Percentiles rank a stretch among this genome's conserved stretches.
These are phyloP conservation scores for Macrosteles quadrilineatus DNA, from an alignment of 1,140 invertebrate species.

Conservation along the genomic window DNA sequence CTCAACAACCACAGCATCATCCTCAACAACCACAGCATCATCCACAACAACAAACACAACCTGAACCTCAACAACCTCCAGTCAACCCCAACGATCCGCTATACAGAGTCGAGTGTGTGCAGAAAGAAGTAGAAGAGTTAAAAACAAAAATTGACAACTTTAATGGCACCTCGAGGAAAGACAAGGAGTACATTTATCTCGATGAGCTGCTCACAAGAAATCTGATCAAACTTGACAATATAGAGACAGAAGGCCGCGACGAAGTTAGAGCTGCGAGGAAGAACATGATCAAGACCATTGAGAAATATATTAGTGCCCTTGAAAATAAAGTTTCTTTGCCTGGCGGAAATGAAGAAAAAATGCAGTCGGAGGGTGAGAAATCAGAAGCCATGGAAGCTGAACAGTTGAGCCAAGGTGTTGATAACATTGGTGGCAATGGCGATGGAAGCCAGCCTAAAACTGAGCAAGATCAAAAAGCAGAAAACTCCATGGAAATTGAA, in stretches of 20 bases:
- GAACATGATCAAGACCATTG: conserved; percentile 85
- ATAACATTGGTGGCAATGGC: neutral
- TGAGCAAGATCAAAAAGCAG: neutral
- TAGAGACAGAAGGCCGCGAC: conserved; percentile 89
- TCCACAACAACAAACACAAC: conserved; percentile 36
- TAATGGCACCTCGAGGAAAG: conserved; percentile 66
- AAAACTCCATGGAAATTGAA: neutral
- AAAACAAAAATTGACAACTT: conserved; percentile 78
- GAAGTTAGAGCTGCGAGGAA: conserved; percentile 82
- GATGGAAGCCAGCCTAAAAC: neutral
- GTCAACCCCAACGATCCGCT: conserved; percentile 66
- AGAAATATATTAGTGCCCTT: conserved; percentile 78
- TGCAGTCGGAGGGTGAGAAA: neutral
- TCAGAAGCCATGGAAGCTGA: neutral
- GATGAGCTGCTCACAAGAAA: conserved; percentile 95
- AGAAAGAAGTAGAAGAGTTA: conserved; percentile 76
- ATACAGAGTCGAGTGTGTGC: conserved; percentile 75
- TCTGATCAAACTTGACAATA: conserved; percentile 86
- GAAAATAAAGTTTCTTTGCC: conserved; percentile 62
- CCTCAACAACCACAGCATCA: conserved; percentile 31
- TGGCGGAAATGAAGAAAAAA: neutral
- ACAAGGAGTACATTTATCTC: conserved; percentile 85
- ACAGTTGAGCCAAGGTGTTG: neutral
- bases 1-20: conserved; percentile 45
- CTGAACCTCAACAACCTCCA: conserved; percentile 41